phyloP scores from a whole-genome alignment of 37 sponge, comb jelly and placozoan species.

The Agelas oroides region DNA sequence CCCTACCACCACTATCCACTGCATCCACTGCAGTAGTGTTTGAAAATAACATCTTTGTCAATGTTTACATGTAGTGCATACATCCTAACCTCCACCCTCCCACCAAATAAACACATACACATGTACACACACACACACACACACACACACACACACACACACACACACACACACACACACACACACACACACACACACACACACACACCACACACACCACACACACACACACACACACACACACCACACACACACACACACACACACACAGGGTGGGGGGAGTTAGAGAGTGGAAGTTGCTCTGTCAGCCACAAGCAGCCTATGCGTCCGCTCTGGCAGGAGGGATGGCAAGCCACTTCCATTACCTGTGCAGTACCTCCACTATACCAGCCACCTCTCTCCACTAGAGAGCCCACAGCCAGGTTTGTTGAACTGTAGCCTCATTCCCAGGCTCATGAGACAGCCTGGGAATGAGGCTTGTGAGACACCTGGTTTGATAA shows the following conservation, averaged over 20 bases:
- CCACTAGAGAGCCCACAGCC: neutral
- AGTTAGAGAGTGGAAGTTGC: neutral
- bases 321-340: constrained; percentile 34
- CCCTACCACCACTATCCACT: no score
- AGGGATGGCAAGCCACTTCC: constrained; percentile 38
- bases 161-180: neutral
- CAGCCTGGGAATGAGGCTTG: no score
- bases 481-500: no score
- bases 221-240: constrained; percentile 1
- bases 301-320: neutral
- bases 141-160: neutral
- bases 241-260: neutral
- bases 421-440: neutral
- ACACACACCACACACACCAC: neutral
- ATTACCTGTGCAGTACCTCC: constrained; percentile 28
- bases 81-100: neutral
- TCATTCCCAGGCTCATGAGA: neutral
- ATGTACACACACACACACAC: constrained; percentile 4
- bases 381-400: constrained; percentile 1
- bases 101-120: no score
- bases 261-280: neutral
- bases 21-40: no score
- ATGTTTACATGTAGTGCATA: no score
- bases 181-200: constrained; percentile 6
- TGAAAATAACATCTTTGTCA: no score